phyloP scores from a whole-genome alignment of 2,797 vertebrate genomes.

The Acrossocheilus fasciatus region DNA sequence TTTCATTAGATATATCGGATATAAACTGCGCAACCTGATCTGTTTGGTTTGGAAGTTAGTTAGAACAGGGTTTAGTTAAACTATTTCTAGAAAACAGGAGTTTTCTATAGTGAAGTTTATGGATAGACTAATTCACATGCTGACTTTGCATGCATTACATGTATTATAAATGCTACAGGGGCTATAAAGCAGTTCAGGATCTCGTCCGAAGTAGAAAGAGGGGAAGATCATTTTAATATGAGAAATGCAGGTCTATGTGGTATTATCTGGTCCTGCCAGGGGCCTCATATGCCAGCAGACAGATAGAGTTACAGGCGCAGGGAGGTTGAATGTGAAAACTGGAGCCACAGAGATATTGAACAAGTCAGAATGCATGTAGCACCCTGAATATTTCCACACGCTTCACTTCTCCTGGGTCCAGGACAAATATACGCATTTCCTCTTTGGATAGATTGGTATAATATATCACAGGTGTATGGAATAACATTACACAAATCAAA shows the following conservation, averaged over 20 bases:
- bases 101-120: constrained; percentile 56
- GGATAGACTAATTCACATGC: constrained; percentile 70
- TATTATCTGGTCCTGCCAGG: constrained; percentile 81
- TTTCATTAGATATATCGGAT: constrained; percentile 17
- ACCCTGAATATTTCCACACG: constrained; percentile 54
- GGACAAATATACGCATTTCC: constrained; percentile 42
- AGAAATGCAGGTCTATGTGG: constrained; percentile 68
- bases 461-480: constrained; percentile 8
- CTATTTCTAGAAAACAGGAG: constrained; percentile 40
- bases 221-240: constrained; percentile 84
- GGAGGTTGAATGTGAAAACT: constrained; percentile 72
- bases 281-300: constrained; percentile 62
- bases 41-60: background rate
- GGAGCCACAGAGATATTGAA: constrained; percentile 73
- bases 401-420: constrained; percentile 38
- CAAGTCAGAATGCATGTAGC: constrained; percentile 78
- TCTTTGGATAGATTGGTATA: constrained; percentile 27
- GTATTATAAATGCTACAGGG: constrained; percentile 79
- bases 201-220: constrained; percentile 75
- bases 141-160: constrained; percentile 69
- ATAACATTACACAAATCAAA: constrained; percentile 17
- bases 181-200: constrained; percentile 79
- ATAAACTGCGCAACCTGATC: background rate
- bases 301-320: constrained; percentile 76
- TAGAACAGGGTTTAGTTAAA: constrained; percentile 24